Evolutionary conservation across 2,888 invertebrate species (phyloP).

Genomic region (Rhabditophanes sp.): DNA sequence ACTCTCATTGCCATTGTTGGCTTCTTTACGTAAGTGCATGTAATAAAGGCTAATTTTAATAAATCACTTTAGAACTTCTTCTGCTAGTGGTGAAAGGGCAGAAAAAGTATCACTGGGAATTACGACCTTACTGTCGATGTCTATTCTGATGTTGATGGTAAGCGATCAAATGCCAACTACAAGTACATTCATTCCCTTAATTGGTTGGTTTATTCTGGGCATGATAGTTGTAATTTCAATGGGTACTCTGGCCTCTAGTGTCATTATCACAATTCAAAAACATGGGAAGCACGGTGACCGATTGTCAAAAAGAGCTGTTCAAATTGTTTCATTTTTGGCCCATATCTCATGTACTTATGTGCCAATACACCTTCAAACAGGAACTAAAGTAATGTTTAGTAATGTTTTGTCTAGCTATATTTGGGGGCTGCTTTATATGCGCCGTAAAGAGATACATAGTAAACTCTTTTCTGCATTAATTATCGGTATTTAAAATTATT

Average conservation of each 20-base stretch:
- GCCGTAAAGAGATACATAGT: too few species aligned
- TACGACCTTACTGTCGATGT: slow-evolving; percentile 47
- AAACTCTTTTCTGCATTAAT: too few species aligned
- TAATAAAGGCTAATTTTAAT: slow-evolving; percentile 4
- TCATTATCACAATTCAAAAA: slow-evolving; percentile 49
- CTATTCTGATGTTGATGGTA: slow-evolving; percentile 47
- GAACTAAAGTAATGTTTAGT: slow-evolving; percentile 13
- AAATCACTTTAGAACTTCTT: slow-evolving; percentile 40
- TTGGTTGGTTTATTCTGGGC: slow-evolving; percentile 49
- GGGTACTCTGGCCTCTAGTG: slow-evolving; percentile 48
- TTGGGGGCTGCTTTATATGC: too few species aligned
- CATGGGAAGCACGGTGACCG: slow-evolving; percentile 37
- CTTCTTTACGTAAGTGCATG: slow-evolving; percentile 45
- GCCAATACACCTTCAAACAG: slow-evolving; percentile 34
- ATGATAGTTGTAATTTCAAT: slow-evolving; percentile 47
- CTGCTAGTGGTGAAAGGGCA: slow-evolving; percentile 45
- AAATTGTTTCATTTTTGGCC: slow-evolving; percentile 26
- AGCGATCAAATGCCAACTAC: slow-evolving; percentile 49
- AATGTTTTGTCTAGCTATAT: neutral
- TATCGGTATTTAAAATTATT: too few species aligned
- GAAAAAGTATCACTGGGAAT: slow-evolving; percentile 49
- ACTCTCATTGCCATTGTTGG: slow-evolving; percentile 42
- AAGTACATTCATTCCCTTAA: slow-evolving; percentile 47
- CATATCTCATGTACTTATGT: slow-evolving; percentile 34
- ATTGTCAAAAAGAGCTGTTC: slow-evolving; percentile 23